Conservation (phyloP, 2,888 invertebrate genomes). For the Orthonychiurus folsomi region DNA sequence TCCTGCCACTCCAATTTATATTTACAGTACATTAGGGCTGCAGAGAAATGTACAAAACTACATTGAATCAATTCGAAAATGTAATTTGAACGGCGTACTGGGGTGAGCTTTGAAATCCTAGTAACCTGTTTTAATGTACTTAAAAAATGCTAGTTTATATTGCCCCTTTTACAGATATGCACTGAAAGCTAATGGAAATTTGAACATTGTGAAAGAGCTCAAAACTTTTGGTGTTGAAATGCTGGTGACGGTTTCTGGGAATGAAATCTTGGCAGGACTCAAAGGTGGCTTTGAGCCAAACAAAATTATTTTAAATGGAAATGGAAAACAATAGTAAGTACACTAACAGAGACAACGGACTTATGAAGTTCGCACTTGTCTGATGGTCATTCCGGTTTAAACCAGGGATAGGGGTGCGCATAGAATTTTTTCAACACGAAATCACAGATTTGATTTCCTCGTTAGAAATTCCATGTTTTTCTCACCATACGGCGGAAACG, state of each 20-base stretch:
- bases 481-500: no score
- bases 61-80: slow-evolving; percentile 22
- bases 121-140: not conserved
- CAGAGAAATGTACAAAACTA: slow-evolving; percentile 28
- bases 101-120: slow-evolving; percentile 15
- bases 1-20: slow-evolving; percentile 31
- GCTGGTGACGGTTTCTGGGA: slow-evolving; percentile 43
- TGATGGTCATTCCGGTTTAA: no score
- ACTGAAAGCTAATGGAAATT: slow-evolving; percentile 44
- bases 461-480: no score
- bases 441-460: no score
- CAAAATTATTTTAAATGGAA: slow-evolving; percentile 44
- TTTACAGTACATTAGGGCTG: slow-evolving; percentile 34
- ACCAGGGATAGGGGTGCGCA: no score
- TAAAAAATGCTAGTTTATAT: not conserved
- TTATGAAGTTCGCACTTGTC: not conserved
- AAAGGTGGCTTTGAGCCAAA: slow-evolving; percentile 42
- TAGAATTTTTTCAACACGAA: no score
- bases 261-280: slow-evolving; percentile 44
- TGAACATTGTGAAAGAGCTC: slow-evolving; percentile 41
- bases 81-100: slow-evolving; percentile 15
- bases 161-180: slow-evolving; percentile 43
- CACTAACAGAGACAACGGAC: not conserved
- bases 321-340: slow-evolving; percentile 43
- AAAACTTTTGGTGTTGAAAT: slow-evolving; percentile 33